phyloP scores from a whole-genome alignment of 2,113 vertebrate genomes.

The Tretioscincus oriximinensis region DNA sequence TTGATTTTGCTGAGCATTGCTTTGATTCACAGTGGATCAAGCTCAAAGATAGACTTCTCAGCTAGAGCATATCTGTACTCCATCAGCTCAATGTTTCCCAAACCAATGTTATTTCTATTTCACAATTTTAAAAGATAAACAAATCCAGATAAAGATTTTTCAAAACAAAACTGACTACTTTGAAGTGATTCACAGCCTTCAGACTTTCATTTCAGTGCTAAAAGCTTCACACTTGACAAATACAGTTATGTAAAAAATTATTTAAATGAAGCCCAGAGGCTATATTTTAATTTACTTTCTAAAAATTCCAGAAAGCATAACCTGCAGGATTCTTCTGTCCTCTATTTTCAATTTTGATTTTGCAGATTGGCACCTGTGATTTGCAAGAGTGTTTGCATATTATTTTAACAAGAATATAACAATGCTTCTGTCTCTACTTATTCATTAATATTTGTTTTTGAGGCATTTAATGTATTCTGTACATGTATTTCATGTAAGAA shows the following conservation, averaged over 20 bases:
- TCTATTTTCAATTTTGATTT: not conserved
- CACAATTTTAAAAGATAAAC: not conserved
- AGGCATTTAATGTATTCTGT: not conserved
- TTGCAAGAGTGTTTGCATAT: not conserved
- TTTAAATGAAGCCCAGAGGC: not conserved
- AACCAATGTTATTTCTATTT: not conserved
- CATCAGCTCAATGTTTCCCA: too few relatives aligned
- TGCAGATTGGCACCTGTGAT: not conserved
- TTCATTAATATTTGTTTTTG: slow-evolving; percentile 10
- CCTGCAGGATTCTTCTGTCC: not conserved
- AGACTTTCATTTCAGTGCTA: not conserved
- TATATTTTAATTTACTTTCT: not conserved
- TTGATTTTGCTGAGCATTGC: not conserved
- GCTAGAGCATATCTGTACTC: too few relatives aligned
- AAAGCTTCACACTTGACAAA: not conserved
- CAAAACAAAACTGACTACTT: not conserved
- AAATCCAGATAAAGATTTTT: not conserved
- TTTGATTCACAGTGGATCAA: not conserved
- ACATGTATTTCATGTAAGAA: not conserved
- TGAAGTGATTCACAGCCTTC: not conserved
- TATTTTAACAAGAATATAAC: not conserved
- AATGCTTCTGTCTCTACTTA: not conserved
- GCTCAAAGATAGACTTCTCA: too few relatives aligned
- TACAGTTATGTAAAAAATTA: not conserved
- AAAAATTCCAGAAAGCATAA: not conserved